phyloP scores from a whole-genome alignment of 2,113 vertebrate genomes.

The Pyrgilauda ruficollis region DNA sequence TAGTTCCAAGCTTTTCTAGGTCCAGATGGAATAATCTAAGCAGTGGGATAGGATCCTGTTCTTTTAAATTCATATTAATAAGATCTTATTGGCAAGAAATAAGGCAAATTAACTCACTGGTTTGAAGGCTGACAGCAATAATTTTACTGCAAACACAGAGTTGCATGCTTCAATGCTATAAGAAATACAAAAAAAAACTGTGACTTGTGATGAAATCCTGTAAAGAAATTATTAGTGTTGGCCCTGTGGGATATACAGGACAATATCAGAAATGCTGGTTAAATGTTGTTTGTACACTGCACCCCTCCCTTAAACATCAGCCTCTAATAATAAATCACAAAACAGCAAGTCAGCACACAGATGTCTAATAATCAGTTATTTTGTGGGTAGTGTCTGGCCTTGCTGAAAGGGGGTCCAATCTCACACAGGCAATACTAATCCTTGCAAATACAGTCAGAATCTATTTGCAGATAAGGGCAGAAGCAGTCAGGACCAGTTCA shows the following conservation, averaged over 20 bases:
- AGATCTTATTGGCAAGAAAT: neutral
- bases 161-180: neutral
- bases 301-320: neutral
- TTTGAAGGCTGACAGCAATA: neutral
- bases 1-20: neutral
- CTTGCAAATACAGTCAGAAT: neutral
- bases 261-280: neutral
- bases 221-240: neutral
- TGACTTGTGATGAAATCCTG: neutral
- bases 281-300: neutral
- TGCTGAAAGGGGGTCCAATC: neutral
- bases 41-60: neutral
- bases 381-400: neutral
- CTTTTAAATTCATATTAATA: neutral
- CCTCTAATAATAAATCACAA: constrained; percentile 17
- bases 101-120: neutral
- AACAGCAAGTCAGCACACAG: neutral
- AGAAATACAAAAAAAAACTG: neutral
- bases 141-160: neutral
- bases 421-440: neutral
- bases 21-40: neutral
- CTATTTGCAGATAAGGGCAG: constrained; percentile 28
- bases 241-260: neutral
- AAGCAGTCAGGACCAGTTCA: neutral
- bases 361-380: constrained; percentile 18